These are phyloP conservation scores for Molossus alvarezi DNA, from an alignment of 2,797 vertebrate genomes.

Conservation along the genomic window DNA sequence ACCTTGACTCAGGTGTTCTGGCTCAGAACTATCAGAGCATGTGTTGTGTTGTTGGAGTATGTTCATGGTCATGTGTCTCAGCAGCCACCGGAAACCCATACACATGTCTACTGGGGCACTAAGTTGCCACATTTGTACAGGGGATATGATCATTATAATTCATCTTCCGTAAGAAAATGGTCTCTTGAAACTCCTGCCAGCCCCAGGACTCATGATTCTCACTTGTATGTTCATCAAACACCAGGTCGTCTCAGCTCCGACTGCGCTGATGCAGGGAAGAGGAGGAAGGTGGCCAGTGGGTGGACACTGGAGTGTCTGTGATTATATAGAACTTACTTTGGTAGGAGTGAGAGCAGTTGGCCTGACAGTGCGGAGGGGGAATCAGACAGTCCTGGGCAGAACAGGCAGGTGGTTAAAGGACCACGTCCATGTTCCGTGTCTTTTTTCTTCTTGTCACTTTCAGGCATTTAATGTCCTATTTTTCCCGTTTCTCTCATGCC, in stretches of 20 bases:
- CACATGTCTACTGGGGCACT: not conserved
- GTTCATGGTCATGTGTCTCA: not conserved
- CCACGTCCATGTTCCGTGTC: not conserved
- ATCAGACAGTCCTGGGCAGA: not conserved
- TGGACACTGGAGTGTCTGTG: accelerated
- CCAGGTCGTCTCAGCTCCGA: accelerated
- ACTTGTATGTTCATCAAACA: not conserved
- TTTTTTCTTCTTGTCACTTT: not conserved
- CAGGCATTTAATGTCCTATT: not conserved
- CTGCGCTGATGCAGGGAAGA: accelerated
- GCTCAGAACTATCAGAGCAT: not conserved
- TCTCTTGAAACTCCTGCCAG: not conserved
- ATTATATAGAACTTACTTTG: too few relatives aligned
- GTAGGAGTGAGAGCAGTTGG: not conserved
- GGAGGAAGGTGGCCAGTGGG: not conserved
- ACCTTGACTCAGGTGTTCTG: not conserved
- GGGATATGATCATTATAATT: not conserved
- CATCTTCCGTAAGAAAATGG: not conserved
- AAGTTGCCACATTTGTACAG: not conserved
- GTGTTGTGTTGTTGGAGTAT: not conserved
- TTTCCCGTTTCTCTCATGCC: not conserved
- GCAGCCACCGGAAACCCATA: not conserved
- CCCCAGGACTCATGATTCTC: not conserved
- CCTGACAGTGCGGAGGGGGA: not conserved
- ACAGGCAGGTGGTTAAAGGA: not conserved